Evolutionary conservation across 1,140 invertebrate genomes (phyloP), one percentile per base, ranked within the genome.

Genomic region (Trachelipus rathkii): DNA sequence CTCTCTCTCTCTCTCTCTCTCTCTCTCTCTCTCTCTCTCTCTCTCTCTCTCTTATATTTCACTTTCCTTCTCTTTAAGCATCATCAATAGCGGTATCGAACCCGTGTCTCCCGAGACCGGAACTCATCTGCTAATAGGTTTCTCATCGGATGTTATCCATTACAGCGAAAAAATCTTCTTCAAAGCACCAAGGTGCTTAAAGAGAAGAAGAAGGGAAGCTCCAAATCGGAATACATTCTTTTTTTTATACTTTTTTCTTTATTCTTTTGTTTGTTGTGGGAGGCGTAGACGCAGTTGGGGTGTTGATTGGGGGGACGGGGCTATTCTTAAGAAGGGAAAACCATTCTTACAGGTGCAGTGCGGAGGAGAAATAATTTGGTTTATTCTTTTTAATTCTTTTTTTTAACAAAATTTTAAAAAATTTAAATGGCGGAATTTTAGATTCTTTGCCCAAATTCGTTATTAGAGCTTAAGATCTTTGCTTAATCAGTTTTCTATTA

Each of bases 31-130:
- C 19, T 60, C 19, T 60, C 50, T 13, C 50, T 60, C 19, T 60
- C 50, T 19, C 11, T 15, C 11, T 60, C 50, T 19, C 50, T 60
- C 50, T 60, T 60, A 19, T 60, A 60, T 2, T 15, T 60, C 50
- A 13, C 11, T 60, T 60, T 19, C 50, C 50, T 19, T 60, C 50
- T 60, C 50, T 60, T 60, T 60, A 60, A 60, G 50, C 50, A 60
- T 60, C 50, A 60, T 60, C 50, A 60, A 60, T 60, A 60, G 50
- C 50, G 50, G 50, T 60, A 60, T 60, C 50, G 50, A 60, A 60
- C 50, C 50, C 19, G 2, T 13, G 50, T 60, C 50, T 60, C 50
- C 19, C 19, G 50, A 60, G 50, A 19, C 11, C 50, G 50, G 50
- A 60, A 19, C 50, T 60, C 50, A 60, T 60, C 50, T 60, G 50